A percentile compares a stretch with the other conserved stretches of the same genome.
These are phyloP conservation scores for Eciton burchellii DNA, from an alignment of 1,140 invertebrate species.

Conservation along the genomic window DNA sequence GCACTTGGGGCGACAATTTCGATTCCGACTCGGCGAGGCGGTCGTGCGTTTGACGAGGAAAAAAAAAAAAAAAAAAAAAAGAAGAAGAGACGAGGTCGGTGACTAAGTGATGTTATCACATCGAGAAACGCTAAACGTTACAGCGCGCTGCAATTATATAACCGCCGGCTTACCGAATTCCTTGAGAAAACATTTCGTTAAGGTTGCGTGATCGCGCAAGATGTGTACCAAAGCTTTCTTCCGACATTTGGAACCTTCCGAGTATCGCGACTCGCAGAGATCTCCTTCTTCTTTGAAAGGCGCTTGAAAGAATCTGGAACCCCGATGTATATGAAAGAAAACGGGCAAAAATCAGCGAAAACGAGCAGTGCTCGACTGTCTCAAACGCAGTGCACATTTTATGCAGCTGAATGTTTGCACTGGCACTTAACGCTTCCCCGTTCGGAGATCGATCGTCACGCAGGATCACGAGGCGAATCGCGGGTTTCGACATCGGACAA, in stretches of 20 bases:
- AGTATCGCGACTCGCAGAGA: neutral
- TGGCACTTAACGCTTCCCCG: constrained; percentile 7
- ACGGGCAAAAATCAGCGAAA: neutral
- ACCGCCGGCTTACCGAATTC: constrained; percentile 7
- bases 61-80: no score
- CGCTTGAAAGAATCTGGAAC: neutral
- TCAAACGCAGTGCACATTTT: constrained; percentile 3
- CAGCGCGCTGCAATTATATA: constrained; percentile 56
- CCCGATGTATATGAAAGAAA: constrained; percentile 18
- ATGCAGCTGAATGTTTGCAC: constrained; percentile 11
- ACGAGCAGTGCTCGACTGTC: neutral
- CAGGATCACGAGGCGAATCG: neutral
- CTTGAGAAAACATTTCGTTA: constrained; percentile 66
- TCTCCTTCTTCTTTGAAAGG: neutral
- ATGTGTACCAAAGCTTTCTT: constrained; percentile 67
- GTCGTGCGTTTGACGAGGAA: neutral
- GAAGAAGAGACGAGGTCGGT: constrained; percentile 39
- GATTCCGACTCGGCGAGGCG: neutral
- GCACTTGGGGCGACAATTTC: constrained; percentile 15
- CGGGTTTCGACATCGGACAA: constrained; percentile 28
- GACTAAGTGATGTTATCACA: constrained; percentile 57
- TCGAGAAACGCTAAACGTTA: constrained; percentile 49
- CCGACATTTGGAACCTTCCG: neutral
- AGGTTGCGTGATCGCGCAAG: constrained; percentile 54
- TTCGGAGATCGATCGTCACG: constrained; percentile 9